Conservation (phyloP, 2,888 invertebrate genomes). For the Antitype chi region DNA sequence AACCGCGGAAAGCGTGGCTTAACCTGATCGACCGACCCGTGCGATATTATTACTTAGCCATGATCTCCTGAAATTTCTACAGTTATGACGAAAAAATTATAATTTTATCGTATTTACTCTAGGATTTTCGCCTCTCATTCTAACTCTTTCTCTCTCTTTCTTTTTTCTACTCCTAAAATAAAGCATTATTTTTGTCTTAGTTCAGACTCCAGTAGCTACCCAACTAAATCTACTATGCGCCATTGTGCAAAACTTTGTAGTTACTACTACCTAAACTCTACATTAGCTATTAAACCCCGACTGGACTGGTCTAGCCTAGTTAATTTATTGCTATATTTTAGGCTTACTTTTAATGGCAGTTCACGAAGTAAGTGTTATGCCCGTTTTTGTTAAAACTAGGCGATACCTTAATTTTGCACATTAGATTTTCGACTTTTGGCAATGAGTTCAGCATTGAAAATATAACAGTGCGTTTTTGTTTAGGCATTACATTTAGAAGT, state of each 20-base stretch:
- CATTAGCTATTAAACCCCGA: slow-evolving; percentile 24
- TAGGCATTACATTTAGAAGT: background rate
- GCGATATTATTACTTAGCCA: too few relatives aligned
- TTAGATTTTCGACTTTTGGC: background rate
- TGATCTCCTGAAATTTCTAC: too few relatives aligned
- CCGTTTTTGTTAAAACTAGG: background rate
- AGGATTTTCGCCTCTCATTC: too few relatives aligned
- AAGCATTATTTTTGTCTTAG: background rate
- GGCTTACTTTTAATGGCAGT: slow-evolving; percentile 43
- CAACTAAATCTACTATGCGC: background rate
- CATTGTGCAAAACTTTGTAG: slow-evolving; percentile 29
- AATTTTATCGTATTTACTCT: too few relatives aligned
- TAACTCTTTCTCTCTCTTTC: too few relatives aligned
- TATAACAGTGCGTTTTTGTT: background rate
- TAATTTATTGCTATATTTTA: slow-evolving; percentile 46
- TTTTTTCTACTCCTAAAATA: background rate
- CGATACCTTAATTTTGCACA: background rate
- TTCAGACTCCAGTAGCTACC: background rate
- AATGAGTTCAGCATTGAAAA: background rate
- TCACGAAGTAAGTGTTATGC: slow-evolving; percentile 20
- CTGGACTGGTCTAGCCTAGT: slow-evolving; percentile 24
- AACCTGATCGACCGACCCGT: too few relatives aligned
- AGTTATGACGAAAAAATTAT: too few relatives aligned
- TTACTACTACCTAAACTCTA: background rate
- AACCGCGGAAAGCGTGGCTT: too few relatives aligned